Evolutionary conservation across 2,888 invertebrate species (phyloP).

Genomic region (Rhimphoctona megacephalus): DNA sequence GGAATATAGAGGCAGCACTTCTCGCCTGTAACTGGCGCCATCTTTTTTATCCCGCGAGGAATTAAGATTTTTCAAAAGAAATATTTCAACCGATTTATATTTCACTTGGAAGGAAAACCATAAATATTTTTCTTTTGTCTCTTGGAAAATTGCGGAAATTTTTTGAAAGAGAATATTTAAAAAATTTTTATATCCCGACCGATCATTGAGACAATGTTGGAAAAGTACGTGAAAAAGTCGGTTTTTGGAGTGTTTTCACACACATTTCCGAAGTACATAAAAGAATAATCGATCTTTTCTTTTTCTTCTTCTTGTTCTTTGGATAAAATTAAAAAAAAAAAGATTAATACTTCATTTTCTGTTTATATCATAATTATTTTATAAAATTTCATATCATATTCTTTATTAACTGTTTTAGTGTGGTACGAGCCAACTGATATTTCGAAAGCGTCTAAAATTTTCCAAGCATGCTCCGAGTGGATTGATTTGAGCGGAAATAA

Average conservation of each 20-base stretch:
- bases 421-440: slow-evolving; percentile 96
- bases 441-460: slow-evolving; percentile 91
- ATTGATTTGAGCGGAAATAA: not conserved
- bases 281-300: no score
- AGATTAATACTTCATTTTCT: no score
- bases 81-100: no score
- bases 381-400: not conserved
- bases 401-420: slow-evolving; percentile 86
- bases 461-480: slow-evolving; percentile 84
- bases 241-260: no score
- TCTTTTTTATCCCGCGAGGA: not conserved
- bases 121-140: no score
- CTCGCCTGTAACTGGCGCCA: slow-evolving; percentile 14
- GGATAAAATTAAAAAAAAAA: no score
- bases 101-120: no score
- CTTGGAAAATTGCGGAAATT: no score
- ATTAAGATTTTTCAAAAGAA: not conserved
- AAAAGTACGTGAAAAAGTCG: no score
- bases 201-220: no score
- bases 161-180: not conserved
- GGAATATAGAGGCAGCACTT: slow-evolving; percentile 54
- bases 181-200: not conserved
- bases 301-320: no score
- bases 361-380: not conserved
- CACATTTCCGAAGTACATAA: no score